Base-by-base conservation (phyloP, 2,113 vertebrate species). In the Hydrochoerus hydrochaeris region DNA sequence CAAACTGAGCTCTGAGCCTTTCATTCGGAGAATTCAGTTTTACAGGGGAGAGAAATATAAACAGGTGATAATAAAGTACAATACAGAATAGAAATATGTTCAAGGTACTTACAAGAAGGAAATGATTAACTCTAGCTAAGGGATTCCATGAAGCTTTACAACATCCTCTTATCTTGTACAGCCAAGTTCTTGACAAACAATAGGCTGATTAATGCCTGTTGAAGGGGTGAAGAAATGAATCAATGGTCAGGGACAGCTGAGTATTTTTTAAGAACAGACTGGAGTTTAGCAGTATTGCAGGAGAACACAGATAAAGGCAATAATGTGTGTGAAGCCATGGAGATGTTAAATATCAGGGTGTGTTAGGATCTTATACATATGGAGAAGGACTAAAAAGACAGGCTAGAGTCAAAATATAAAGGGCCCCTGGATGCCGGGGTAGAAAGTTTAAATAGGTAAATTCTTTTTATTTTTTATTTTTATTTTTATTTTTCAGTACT, bases 171-270 rank as follows among this genome's bases (percentile, higher is more conserved):
- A 88, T 91, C 73, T 75, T 95, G 75, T 16, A 93, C 19, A 94
- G 30, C 58, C 78, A 54, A 91, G 57, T 84, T 96, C 80, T 95
- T 87, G 83, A 94, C n/a, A 94, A 90, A 96, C 88, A 92, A 91
- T 58, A 88, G 82, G 26, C 41, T 5, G 1, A 90, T 81, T 95
- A 90, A 94, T 90, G 73, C 19, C 91, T 80, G 30, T 58, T 94
- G 62, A 96, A 96, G 38, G 52, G 93, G 80, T 28, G 26, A 95
- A 89, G 58, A 63, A 67, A 85, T 0, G 9, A 96, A 82, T 71
- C 69, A 82, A 44, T n/a, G 30, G 13, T 90, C 75, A 82, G 41
- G 82, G 81, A 77, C 49, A 96, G n/a, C 35, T 71, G 81, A 90
- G 14, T 90, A 81, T 41, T 94, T 95, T 46, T 89, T 90, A 93